Evolutionary conservation across 2,888 invertebrate species (phyloP).

Genomic region (Vannuccia rotundouncinata): DNA sequence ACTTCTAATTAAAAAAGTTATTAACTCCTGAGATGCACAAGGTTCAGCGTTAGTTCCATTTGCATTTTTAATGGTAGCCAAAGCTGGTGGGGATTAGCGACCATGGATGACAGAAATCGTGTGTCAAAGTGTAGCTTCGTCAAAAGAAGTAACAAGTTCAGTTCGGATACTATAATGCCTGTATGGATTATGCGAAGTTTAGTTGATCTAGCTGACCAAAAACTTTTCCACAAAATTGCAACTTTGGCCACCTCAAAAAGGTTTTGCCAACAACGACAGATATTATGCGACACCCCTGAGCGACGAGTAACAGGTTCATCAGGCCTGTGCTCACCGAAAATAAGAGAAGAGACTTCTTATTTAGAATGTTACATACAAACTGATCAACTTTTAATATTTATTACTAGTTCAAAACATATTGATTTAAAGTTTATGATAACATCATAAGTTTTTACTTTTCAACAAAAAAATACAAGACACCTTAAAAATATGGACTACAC

Average conservation of each 20-base stretch:
- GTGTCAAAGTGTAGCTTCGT: neutral
- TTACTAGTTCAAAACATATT: neutral
- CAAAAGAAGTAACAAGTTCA: neutral
- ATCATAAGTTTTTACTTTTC: too few relatives aligned
- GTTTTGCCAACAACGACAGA: conserved; percentile 9
- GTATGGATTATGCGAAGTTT: neutral
- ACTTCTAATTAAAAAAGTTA: too few relatives aligned
- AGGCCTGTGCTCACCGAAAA: conserved; percentile 6
- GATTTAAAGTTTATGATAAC: too few relatives aligned
- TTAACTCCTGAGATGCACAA: too few relatives aligned
- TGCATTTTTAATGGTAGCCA: neutral
- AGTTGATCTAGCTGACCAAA: neutral
- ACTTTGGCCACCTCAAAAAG: neutral
- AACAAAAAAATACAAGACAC: too few relatives aligned
- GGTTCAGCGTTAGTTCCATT: conserved; percentile 4
- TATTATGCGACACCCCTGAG: neutral
- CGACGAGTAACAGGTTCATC: neutral
- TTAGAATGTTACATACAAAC: conserved; percentile 19
- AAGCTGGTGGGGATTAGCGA: neutral
- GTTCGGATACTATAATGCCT: neutral
- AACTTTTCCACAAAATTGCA: neutral
- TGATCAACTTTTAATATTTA: conserved; percentile 12
- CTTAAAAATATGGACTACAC: too few relatives aligned
- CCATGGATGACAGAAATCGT: neutral
- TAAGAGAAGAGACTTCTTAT: conserved; percentile 7